Evolutionary conservation across 2,797 vertebrate genomes (phyloP).

Genomic region (Clarias laeviceps): DNA sequence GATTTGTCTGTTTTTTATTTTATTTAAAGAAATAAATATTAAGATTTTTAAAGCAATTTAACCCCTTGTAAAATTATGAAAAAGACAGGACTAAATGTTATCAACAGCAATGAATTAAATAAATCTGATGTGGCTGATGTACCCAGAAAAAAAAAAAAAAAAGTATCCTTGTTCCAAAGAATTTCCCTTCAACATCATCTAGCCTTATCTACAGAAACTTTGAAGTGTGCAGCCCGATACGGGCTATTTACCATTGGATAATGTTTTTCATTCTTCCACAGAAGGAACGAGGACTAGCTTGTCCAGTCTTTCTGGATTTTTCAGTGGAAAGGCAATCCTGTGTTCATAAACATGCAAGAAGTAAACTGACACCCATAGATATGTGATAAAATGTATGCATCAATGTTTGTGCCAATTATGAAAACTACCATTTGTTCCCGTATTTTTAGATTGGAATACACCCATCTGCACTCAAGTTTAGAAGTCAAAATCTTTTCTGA

Average conservation of each 20-base stretch:
- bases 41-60: background rate
- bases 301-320: background rate
- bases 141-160: background rate
- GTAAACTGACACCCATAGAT: too few species aligned
- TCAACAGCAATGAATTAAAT: background rate
- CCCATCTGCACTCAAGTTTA: too few species aligned
- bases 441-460: too few species aligned
- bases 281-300: background rate
- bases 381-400: too few species aligned
- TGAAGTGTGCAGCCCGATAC: background rate
- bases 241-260: background rate
- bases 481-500: too few species aligned
- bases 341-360: too few species aligned
- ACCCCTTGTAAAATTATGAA: too few species aligned
- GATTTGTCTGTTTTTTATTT: background rate
- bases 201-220: background rate
- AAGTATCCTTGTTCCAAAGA: conserved; percentile 23
- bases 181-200: background rate
- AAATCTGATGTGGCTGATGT: background rate
- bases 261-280: background rate
- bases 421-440: too few species aligned
- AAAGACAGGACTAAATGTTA: background rate
- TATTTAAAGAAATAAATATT: background rate
- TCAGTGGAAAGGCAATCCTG: too few species aligned
- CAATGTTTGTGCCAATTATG: too few species aligned